A percentile compares a stretch with the other conserved stretches of the same genome.
These are phyloP conservation scores for Colistium nudipinnis DNA, from an alignment of 2,113 vertebrate species.

Conservation along the genomic window DNA sequence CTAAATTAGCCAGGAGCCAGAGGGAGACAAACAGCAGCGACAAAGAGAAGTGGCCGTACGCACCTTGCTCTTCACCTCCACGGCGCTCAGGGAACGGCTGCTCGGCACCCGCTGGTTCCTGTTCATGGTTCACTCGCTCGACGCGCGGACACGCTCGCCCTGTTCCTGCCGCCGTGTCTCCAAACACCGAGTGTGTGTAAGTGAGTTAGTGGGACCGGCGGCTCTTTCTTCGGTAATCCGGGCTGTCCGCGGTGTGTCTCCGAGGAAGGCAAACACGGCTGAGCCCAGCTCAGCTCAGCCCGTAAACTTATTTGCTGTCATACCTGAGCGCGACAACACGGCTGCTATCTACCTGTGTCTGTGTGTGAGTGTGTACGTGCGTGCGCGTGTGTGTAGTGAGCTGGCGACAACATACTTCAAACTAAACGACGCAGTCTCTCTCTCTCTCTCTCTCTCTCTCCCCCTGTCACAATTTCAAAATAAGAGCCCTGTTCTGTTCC, in stretches of 20 bases:
- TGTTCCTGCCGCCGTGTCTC: slow-evolving; percentile 43
- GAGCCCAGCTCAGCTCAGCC: slow-evolving; percentile 55
- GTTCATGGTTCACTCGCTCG: slow-evolving; percentile 82
- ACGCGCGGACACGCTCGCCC: slow-evolving; percentile 56
- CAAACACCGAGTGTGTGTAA: slow-evolving; percentile 1
- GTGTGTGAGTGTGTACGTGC: background rate
- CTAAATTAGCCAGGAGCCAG: slow-evolving; percentile 55
- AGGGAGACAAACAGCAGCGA: background rate
- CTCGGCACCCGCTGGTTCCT: slow-evolving; percentile 83
- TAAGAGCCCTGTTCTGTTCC: slow-evolving; percentile 23
- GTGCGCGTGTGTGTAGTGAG: slow-evolving; percentile 5
- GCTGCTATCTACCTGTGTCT: background rate
- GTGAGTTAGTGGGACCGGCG: too few relatives aligned
- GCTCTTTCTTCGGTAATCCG: background rate
- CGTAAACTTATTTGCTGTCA: slow-evolving; percentile 59
- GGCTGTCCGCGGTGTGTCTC: slow-evolving; percentile 13
- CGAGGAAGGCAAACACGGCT: slow-evolving; percentile 40
- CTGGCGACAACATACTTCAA: slow-evolving; percentile 39
- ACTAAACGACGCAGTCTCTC: slow-evolving; percentile 45
- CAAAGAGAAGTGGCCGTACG: background rate
- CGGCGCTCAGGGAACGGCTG: slow-evolving; percentile 80
- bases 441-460: background rate
- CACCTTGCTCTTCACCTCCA: slow-evolving; percentile 88
- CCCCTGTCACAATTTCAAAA: slow-evolving; percentile 56
- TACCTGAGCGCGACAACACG: slow-evolving; percentile 5